Evolutionary conservation across 1,140 invertebrate species (phyloP).

Genomic region (Drosophila nebulosa): DNA sequence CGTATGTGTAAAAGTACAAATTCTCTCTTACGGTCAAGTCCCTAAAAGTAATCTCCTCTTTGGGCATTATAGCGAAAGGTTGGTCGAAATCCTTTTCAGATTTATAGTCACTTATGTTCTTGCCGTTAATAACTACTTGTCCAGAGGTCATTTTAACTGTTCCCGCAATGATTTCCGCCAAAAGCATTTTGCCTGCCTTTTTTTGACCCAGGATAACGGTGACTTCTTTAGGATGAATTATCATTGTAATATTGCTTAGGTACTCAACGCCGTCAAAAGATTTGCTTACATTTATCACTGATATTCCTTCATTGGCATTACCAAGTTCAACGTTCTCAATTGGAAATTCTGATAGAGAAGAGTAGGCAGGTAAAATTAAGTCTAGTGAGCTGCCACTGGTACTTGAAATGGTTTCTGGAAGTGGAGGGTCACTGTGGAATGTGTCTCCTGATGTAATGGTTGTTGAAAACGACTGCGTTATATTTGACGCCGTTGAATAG

Average conservation of each 20-base stretch:
- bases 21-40: conserved; percentile 8
- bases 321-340: conserved; percentile 4
- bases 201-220: conserved; percentile 16
- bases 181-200: not conserved
- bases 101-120: not conserved
- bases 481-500: not conserved
- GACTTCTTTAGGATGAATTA: conserved; percentile 22
- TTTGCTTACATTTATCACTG: conserved; percentile 9
- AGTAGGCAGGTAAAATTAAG: too few relatives aligned
- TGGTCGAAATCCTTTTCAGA: not conserved
- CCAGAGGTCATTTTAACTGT: not conserved
- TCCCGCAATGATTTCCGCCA: conserved; percentile 21
- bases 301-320: conserved; percentile 1
- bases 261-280: not conserved
- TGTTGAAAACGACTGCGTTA: not conserved
- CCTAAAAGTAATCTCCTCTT: conserved; percentile 3
- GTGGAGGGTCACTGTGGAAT: not conserved
- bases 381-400: not conserved
- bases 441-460: not conserved
- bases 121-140: not conserved
- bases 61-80: not conserved
- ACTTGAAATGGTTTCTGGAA: not conserved
- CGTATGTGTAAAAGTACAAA: conserved; percentile 16
- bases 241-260: conserved; percentile 11
- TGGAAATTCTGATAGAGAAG: not conserved